Base-by-base conservation (phyloP, 2,113 vertebrate species). In the Thunnus maccoyii region DNA sequence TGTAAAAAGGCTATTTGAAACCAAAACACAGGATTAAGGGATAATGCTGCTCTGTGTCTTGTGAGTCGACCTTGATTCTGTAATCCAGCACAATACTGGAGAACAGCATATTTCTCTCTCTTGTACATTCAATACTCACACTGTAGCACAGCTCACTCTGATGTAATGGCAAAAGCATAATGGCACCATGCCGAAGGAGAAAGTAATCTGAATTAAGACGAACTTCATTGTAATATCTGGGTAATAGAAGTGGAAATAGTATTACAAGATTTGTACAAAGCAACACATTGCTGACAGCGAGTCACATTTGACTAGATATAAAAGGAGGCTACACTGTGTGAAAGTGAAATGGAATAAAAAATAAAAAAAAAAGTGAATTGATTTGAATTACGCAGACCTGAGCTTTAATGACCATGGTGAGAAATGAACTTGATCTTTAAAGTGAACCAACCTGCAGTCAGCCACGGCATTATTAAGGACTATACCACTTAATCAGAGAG, bases 1-100 rank as follows among this genome's bases (percentile, higher is more conserved):
- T 91, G 85, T 92, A 92, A 93, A 94, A 94, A 94, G 90, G 91
- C 91, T 93, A 94, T 94, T 94, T 95, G 93, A 94, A 94, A 93
- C 92, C 94, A 94, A 93, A 94, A 94, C 93, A 95, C 84, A 90
- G 91, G 93, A 94, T 94, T 95, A 94, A 93, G 89, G 94, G 94
- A 95, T 95, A 94, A 94, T 94, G 90, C 89, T 89, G 88, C 90
- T 93, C 90, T 91, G 87, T 93, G 91, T 94, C 90, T 94, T 94
- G 88, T 91, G 91, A 90, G 92, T 93, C 91, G 89, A 94, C 94
- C 91, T 94, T 95, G 90, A 94, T 93, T 94, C 88, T 82, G 91
- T 94, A 94, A 95, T 94, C 94, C 92, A 93, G 91, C 87, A 93
- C 92, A 92, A 92, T 92, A 91, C 86, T 89, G 79, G 83, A 91